These are phyloP conservation scores for Nemotelus nigrinus DNA, from an alignment of 2,888 invertebrate species.

Conservation along the genomic window DNA sequence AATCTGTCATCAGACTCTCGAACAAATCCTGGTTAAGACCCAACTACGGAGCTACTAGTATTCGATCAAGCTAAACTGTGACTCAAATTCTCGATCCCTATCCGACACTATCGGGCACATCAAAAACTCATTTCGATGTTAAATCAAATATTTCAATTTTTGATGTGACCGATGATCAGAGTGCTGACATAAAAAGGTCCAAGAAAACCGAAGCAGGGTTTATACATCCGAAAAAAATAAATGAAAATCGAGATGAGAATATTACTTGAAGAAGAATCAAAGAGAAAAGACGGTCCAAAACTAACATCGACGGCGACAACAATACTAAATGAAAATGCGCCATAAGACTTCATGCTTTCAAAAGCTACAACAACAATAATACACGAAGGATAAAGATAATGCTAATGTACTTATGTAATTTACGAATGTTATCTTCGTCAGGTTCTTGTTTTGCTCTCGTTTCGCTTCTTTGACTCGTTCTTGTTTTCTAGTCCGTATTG, in stretches of 20 bases:
- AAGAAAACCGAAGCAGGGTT: conserved; percentile 20
- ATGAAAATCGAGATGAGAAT: conserved; percentile 30
- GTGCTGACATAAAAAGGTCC: conserved; percentile 14
- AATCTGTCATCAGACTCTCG: conserved; percentile 29
- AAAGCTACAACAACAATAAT: conserved; percentile 45
- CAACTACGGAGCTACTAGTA: conserved; percentile 25
- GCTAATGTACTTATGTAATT: conserved; percentile 54
- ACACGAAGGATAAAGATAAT: conserved; percentile 53
- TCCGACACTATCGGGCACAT: conserved; percentile 19
- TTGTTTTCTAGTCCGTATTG: background rate
- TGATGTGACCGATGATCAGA: conserved; percentile 30
- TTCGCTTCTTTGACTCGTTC: conserved; percentile 27
- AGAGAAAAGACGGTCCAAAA: conserved; percentile 2
- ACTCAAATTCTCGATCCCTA: background rate
- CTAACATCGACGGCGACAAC: conserved; percentile 4
- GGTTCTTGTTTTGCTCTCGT: conserved; percentile 44
- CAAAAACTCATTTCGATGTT: conserved; percentile 3
- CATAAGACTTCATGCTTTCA: conserved; percentile 29
- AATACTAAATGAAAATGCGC: conserved; percentile 20
- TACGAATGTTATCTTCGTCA: conserved; percentile 37
- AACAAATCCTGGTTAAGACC: conserved; percentile 14
- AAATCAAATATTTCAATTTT: conserved; percentile 30
- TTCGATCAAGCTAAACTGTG: conserved; percentile 12
- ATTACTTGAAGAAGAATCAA: conserved; percentile 14
- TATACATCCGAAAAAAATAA: conserved; percentile 8